A percentile compares a stretch with the other conserved stretches of the same genome.
Evolutionary conservation across 2,888 invertebrate species (phyloP).

Genomic region (Pardosa pseudoannulata): DNA sequence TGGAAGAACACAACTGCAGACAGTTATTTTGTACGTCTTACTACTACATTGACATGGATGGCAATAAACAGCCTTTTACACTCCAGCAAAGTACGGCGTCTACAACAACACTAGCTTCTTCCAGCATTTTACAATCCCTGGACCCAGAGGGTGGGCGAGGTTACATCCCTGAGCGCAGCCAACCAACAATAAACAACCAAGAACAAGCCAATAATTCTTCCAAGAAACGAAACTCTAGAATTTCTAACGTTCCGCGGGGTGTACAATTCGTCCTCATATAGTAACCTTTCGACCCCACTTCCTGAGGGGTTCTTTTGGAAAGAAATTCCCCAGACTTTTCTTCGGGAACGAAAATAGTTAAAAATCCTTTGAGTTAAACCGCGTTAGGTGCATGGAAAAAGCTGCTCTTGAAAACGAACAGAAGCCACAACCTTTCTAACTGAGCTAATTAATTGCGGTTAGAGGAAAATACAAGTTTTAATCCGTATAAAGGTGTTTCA

Average conservation of each 20-base stretch:
- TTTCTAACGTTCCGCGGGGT: constrained; percentile 22
- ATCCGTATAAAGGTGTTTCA: no score
- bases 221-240: neutral
- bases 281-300: constrained; percentile 50
- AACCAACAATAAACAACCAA: constrained; percentile 2
- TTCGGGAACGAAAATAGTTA: neutral
- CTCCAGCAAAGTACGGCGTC: neutral
- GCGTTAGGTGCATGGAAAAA: neutral
- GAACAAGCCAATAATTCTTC: constrained; percentile 14
- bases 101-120: neutral
- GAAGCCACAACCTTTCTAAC: no score
- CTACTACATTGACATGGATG: neutral
- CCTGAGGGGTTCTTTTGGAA: constrained; percentile 19
- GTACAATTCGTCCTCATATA: constrained; percentile 15
- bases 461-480: no score
- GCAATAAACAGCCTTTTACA: neutral
- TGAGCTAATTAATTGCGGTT: no score
- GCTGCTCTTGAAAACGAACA: no score
- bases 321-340: neutral
- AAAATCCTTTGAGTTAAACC: neutral
- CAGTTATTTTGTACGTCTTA: neutral
- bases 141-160: constrained; percentile 7
- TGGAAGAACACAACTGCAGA: neutral
- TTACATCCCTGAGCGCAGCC: constrained; percentile 4
- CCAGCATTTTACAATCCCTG: neutral